A percentile compares a stretch with the other conserved stretches of the same genome.
Conservation (phyloP, 2,888 invertebrate genomes). For the Polydrusus tereticollis region DNA sequence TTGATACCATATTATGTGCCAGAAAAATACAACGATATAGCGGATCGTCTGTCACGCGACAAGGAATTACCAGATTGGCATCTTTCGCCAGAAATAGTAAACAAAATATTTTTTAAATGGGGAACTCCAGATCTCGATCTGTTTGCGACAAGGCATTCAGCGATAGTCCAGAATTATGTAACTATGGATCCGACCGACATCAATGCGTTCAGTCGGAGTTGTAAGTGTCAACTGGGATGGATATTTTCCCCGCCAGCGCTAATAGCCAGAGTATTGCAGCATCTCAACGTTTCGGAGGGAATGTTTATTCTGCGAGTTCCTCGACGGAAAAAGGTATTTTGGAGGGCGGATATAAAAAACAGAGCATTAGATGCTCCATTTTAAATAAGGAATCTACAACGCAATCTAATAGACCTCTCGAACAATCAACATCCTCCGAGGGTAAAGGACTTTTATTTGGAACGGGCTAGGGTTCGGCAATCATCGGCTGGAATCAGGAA, state of each 20-base stretch:
- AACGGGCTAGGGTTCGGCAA: slow-evolving; percentile 52
- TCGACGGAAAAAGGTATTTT: slow-evolving; percentile 53
- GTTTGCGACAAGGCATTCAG: slow-evolving; percentile 42
- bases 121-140: slow-evolving; percentile 44
- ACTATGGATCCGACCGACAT: slow-evolving; percentile 32
- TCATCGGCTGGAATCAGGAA: slow-evolving; percentile 38
- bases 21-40: slow-evolving; percentile 44
- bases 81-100: slow-evolving; percentile 19
- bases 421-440: not conserved
- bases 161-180: slow-evolving; percentile 43
- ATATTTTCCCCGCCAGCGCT: slow-evolving; percentile 57
- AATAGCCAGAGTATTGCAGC: slow-evolving; percentile 52
- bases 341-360: slow-evolving; percentile 56
- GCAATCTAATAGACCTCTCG: not conserved
- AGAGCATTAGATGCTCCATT: slow-evolving; percentile 53
- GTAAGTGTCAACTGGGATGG: slow-evolving; percentile 46
- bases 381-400: not conserved
- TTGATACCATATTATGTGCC: slow-evolving; percentile 27
- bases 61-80: slow-evolving; percentile 47
- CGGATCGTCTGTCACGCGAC: slow-evolving; percentile 44
- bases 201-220: slow-evolving; percentile 44
- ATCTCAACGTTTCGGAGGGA: slow-evolving; percentile 29
- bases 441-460: not conserved
- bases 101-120: slow-evolving; percentile 41
- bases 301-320: not conserved